These are phyloP conservation scores for Solenodon paradoxus DNA, from an alignment of 2,113 vertebrate genomes.

Conservation along the genomic window DNA sequence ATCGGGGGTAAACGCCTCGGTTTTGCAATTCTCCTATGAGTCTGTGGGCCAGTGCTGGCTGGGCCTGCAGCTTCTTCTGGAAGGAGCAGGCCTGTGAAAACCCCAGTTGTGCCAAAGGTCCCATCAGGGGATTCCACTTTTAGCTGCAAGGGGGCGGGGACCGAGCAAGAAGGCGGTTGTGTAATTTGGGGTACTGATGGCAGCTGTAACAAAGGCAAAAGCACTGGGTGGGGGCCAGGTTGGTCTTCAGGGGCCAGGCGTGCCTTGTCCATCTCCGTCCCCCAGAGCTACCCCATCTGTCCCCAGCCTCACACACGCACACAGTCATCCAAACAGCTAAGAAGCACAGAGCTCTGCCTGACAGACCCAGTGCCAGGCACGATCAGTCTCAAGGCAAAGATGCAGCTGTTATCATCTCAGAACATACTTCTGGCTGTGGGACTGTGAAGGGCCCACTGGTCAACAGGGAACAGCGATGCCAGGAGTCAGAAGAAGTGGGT, in stretches of 20 bases:
- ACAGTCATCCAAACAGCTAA: background rate
- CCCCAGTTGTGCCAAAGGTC: constrained; percentile 74
- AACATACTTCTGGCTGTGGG: background rate
- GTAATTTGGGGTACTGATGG: constrained; percentile 40
- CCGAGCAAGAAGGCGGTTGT: constrained; percentile 42
- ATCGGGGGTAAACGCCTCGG: constrained; percentile 54
- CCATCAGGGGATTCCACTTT: constrained; percentile 76
- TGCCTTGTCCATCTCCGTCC: background rate
- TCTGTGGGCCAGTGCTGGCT: constrained; percentile 63
- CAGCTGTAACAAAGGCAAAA: constrained; percentile 49
- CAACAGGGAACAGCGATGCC: background rate
- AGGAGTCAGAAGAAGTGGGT: background rate
- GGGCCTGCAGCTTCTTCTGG: constrained; percentile 74
- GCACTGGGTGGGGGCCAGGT: background rate
- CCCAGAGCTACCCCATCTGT: background rate
- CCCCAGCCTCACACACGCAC: background rate
- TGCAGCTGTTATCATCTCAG: background rate
- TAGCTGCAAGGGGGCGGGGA: background rate
- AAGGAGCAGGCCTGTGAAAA: constrained; percentile 74
- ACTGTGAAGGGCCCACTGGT: background rate
- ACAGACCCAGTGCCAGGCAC: fast-evolving
- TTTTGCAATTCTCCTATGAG: constrained; percentile 68
- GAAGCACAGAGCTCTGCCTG: background rate
- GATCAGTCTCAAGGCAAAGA: background rate
- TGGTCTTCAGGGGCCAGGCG: background rate